Base-by-base conservation (phyloP, 2,888 invertebrate species). In the Anthoptus insignis region DNA sequence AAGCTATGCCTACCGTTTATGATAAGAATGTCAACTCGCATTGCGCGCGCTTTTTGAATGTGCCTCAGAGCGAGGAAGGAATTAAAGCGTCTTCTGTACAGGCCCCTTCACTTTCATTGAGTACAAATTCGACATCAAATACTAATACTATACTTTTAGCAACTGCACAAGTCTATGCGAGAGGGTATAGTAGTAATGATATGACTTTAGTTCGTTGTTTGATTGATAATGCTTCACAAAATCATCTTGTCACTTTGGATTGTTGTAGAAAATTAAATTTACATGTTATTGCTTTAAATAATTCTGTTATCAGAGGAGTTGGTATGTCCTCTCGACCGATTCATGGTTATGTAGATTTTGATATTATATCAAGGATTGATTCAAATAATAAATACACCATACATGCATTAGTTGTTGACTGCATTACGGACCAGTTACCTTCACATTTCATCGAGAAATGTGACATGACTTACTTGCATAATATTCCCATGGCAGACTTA, bases 361-460 rank as follows among this genome's bases (percentile, higher is more conserved):
- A 65, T 8, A 34, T 65, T 52, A 11, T 59, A 45, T 37, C 37
- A n/a, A 37, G 37, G 21, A 32, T 57, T 14, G 21, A 22, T 11
- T 54, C 63, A 11, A 13, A 64, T 27, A 39, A 66, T 29, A 66
- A 66, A 63, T 66, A 63, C 37, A n/a, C 13, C 22, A 54, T 67
- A 32, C 27, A 52, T 21, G 67, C 60, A 7, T 61, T 65, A 7
- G 68, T 68, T 0, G 59, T 65, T 9, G 68, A 68, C 53, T 58
- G 61, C 27, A 56, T 68, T 14, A 68, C 68, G 4, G 65, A 65
- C 56, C 29, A 50, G 14, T 34, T 68, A 11, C 68, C 65, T 1
- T 13, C 63, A 2, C 24, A 39, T 1, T 65, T 24, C 49, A 61
- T 45, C 11, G 22, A 22, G 9, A 37, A 37, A 4, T 37, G 37